Conservation (phyloP, 2,113 vertebrate species). For the Myrmecobius fasciatus region DNA sequence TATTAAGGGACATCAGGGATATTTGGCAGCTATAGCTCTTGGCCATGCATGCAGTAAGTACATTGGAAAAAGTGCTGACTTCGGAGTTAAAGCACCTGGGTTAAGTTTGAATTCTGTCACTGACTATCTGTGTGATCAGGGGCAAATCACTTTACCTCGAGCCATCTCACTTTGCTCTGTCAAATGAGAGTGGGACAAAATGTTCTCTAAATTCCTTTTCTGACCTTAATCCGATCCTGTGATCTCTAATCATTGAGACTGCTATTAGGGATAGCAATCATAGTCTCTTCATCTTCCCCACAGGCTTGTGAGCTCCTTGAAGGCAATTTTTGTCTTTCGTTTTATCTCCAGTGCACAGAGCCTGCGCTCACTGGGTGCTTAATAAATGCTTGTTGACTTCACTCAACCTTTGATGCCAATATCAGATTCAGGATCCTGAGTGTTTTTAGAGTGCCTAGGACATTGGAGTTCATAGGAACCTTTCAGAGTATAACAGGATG, state of each 20-base stretch:
- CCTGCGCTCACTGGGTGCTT: background rate
- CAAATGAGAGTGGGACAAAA: background rate
- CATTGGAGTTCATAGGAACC: too few relatives aligned
- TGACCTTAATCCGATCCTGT: background rate
- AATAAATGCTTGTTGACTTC: background rate
- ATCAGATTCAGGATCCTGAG: too few relatives aligned
- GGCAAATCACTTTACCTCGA: background rate
- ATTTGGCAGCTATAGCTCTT: background rate
- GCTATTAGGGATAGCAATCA: background rate
- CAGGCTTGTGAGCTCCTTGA: background rate
- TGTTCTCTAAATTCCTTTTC: background rate
- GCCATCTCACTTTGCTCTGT: background rate
- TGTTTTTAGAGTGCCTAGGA: too few relatives aligned
- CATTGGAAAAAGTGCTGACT: background rate
- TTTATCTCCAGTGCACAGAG: background rate
- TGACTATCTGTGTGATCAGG: too few relatives aligned
- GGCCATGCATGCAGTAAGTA: background rate
- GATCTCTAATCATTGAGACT: background rate
- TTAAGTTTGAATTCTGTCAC: background rate
- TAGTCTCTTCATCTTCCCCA: background rate
- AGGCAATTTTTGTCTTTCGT: background rate
- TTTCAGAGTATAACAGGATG: too few relatives aligned
- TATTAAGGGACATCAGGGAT: background rate
- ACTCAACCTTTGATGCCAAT: too few relatives aligned
- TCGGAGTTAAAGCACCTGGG: background rate